Evolutionary conservation across 2,888 invertebrate genomes (phyloP).

Genomic region (Camponotus fellah): DNA sequence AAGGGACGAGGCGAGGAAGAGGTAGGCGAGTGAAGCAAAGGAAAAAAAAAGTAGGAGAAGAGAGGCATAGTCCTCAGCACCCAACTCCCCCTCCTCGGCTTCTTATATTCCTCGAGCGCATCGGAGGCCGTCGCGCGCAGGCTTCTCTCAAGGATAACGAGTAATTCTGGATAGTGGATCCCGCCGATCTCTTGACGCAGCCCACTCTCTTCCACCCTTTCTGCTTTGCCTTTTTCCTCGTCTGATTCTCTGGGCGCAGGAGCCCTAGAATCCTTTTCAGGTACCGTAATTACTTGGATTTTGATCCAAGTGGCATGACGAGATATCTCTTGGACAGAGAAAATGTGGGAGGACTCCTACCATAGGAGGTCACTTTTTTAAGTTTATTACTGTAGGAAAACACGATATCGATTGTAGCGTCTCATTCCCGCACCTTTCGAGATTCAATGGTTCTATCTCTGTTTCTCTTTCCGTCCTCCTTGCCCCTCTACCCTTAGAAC

Average conservation of each 20-base stretch:
- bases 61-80: slow-evolving; percentile 64
- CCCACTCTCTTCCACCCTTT: slow-evolving; percentile 49
- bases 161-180: slow-evolving; percentile 81
- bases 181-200: slow-evolving; percentile 71
- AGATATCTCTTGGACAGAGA: slow-evolving; percentile 50
- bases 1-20: slow-evolving; percentile 50
- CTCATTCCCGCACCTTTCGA: slow-evolving; percentile 6
- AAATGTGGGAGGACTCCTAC: slow-evolving; percentile 58
- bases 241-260: slow-evolving; percentile 59
- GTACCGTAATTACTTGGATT: slow-evolving; percentile 79
- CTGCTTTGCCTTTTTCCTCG: slow-evolving; percentile 48
- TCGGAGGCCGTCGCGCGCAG: slow-evolving; percentile 72
- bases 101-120: slow-evolving; percentile 75
- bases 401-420: slow-evolving; percentile 43
- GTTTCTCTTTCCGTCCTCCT: neutral
- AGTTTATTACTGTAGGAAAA: slow-evolving; percentile 65
- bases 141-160: slow-evolving; percentile 83
- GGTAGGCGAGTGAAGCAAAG: slow-evolving; percentile 36
- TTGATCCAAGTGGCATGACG: slow-evolving; percentile 70
- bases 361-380: slow-evolving; percentile 69
- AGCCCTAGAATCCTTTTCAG: slow-evolving; percentile 64
- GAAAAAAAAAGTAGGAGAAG: slow-evolving; percentile 33
- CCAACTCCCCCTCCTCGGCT: slow-evolving; percentile 72
- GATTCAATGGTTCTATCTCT: neutral
- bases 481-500: slow-evolving; percentile 73